Conservation (phyloP, 2,113 vertebrate genomes). For the Monopterus albus region DNA sequence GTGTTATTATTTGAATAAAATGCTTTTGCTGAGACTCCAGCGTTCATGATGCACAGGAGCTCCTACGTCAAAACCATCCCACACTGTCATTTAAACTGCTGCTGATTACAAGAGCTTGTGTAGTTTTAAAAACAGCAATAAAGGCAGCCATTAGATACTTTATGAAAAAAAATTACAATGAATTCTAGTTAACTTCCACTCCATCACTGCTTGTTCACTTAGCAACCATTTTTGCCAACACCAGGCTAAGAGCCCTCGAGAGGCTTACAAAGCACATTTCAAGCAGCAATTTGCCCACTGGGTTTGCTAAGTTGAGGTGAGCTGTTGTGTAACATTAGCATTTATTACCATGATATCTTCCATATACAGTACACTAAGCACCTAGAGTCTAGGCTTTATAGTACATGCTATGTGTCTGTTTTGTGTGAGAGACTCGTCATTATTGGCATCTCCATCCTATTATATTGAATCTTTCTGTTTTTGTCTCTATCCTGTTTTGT, state of each 20-base stretch:
- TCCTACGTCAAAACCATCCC: constrained; percentile 4
- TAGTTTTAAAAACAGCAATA: background rate
- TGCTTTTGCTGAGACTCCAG: background rate
- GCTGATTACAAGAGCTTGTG: background rate
- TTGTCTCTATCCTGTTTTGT: background rate
- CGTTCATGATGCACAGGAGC: too few species aligned
- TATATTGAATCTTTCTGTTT: background rate
- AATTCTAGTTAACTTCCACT: background rate
- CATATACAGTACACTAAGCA: background rate
- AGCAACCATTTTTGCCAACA: background rate
- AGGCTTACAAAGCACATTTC: constrained; percentile 12
- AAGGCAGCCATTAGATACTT: constrained; percentile 11
- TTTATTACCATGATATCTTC: background rate
- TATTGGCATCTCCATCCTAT: background rate
- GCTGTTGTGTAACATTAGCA: constrained; percentile 17
- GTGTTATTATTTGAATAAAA: background rate
- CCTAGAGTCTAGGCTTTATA: background rate
- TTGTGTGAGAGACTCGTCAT: background rate
- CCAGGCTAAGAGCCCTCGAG: background rate
- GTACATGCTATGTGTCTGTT: background rate
- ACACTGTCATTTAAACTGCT: background rate
- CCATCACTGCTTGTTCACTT: background rate
- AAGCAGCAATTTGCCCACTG: constrained; percentile 29
- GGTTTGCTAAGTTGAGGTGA: constrained; percentile 2
- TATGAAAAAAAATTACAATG: background rate